Percentiles rank a stretch among this genome's conserved stretches.
Evolutionary conservation across 2,113 vertebrate species (phyloP).

Genomic region (Dinomys branickii): DNA sequence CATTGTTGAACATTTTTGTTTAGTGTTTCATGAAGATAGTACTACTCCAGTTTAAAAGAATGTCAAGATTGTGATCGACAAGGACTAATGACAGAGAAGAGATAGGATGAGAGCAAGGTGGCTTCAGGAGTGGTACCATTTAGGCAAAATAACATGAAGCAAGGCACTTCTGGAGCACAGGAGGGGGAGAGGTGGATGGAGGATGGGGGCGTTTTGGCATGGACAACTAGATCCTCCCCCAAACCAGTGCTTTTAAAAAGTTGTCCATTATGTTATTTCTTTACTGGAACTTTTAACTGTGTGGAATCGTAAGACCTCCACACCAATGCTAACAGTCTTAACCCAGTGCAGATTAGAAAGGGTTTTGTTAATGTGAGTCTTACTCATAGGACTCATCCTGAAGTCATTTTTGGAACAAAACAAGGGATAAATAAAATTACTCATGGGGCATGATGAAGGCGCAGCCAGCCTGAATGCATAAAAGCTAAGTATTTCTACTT

Average conservation of each 20-base stretch:
- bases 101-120: background rate
- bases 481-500: background rate
- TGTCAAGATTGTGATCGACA: background rate
- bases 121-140: background rate
- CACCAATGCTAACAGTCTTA: background rate
- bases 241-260: background rate
- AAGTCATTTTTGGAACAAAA: slow-evolving; percentile 36
- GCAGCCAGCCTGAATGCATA: background rate
- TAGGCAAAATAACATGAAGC: background rate
- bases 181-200: background rate
- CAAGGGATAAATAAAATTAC: slow-evolving; percentile 45
- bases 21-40: background rate
- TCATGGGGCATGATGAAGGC: background rate
- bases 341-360: background rate
- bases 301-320: background rate
- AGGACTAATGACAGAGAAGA: no score
- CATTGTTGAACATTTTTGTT: background rate
- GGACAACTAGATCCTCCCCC: background rate
- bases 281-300: background rate
- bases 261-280: background rate
- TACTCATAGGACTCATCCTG: slow-evolving; percentile 31
- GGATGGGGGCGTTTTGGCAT: background rate
- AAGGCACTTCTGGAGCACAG: background rate
- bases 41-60: background rate
- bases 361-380: background rate